These are phyloP conservation scores for Hydrotaea cyrtoneurina DNA, from an alignment of 2,888 invertebrate genomes.

Conservation along the genomic window DNA sequence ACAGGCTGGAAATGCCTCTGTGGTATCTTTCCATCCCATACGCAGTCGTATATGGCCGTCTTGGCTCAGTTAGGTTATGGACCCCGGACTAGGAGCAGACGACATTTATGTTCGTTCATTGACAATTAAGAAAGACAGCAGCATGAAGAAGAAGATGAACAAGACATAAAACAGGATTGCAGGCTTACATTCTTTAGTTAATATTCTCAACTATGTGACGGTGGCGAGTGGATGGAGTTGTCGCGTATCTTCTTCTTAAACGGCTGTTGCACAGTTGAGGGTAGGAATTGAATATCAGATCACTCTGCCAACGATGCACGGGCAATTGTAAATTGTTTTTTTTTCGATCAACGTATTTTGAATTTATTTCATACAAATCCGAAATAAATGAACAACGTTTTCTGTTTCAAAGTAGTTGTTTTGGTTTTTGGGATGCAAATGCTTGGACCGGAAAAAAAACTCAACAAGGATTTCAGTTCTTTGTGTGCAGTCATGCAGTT, in stretches of 20 bases:
- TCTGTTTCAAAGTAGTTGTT: not conserved
- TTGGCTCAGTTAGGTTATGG: not conserved
- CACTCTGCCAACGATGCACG: not conserved
- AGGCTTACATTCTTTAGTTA: slow-evolving; percentile 54
- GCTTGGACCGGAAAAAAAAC: not conserved
- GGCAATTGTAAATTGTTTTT: not conserved
- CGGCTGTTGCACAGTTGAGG: not conserved
- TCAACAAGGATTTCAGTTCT: not conserved
- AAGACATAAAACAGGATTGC: slow-evolving; percentile 57
- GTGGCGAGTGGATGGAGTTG: too few relatives aligned
- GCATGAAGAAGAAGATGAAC: not conserved
- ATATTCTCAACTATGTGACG: too few relatives aligned
- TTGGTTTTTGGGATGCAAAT: not conserved
- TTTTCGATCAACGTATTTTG: not conserved
- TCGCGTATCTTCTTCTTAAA: too few relatives aligned
- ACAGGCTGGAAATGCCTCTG: not conserved
- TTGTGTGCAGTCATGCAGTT: slow-evolving; percentile 16
- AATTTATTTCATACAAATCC: too few relatives aligned
- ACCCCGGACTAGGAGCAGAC: not conserved
- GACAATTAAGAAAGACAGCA: slow-evolving; percentile 18
- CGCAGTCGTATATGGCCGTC: not conserved
- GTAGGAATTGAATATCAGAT: not conserved
- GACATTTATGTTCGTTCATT: not conserved
- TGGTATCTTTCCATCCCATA: not conserved
- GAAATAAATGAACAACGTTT: not conserved